Evolutionary conservation across 2,113 vertebrate species (phyloP), one percentile per base, ranked within the genome.

Genomic region (Mugil cephalus): DNA sequence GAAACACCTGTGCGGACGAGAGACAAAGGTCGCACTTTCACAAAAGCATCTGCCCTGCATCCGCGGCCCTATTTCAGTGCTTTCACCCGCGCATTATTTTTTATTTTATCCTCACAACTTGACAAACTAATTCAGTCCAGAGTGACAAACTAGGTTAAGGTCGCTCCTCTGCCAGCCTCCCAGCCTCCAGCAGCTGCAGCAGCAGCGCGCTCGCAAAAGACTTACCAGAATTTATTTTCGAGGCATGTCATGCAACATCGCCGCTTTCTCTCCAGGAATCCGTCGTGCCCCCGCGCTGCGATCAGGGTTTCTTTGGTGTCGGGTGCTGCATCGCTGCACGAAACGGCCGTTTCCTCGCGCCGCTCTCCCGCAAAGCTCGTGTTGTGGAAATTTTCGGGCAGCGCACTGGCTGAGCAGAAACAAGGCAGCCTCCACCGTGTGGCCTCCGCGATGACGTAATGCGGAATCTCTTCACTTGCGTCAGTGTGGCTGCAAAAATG

Each of bases 371-470:
- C 84, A 77, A 70, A 52, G 90, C 90, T 87, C 8, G 73, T 73
- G 74, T 86, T 60, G 74, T 70, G 82, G 67, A 59, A 88, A 92
- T 93, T 86, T 92, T 88, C 87, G 75, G 79, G 83, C 69, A 87
- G 85, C 77, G 90, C 87, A 85, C 87, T 86, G 82, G 82, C 79
- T 38, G 85, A 75, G 89, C 86, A 59, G 82, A 74, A 86, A 60
- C 74, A 64, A 70, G 74, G 74, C 87, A 82, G 91, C 87, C 83
- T 87, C 83, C 88, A 73, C 64, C 87, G 47, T 87, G 80, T 86
- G 85, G 79, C 84, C 90, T 91, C 75, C 45, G 40, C 90, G 83
- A 83, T 94, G 93, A 95, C 94, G 94, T 95, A 93, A 94, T 93
- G 91, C 92, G 85, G 90, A 89, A 86, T 91, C 90, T 93, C 91